Base-by-base conservation (phyloP, 2,113 vertebrate genomes). In the Rhipidura dahli region DNA sequence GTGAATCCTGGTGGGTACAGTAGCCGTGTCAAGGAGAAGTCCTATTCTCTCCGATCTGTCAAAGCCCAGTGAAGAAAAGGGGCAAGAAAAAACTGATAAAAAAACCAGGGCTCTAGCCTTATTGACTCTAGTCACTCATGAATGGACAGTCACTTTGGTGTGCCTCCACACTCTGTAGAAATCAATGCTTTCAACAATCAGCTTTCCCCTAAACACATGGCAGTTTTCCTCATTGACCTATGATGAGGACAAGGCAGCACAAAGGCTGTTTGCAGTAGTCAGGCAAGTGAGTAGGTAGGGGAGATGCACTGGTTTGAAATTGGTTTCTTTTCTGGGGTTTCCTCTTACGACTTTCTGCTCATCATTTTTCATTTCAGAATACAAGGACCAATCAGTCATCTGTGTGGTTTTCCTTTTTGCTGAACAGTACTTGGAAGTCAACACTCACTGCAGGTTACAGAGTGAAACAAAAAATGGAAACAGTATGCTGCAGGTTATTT, bases 401-500 rank as follows among this genome's bases (percentile, higher is more conserved):
- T 73, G 13, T 87, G 27, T 71, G 50, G 40, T 69, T 45, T 77
- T 59, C 31, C 47, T 88, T 94, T 90, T 96, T 89, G 26, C 64
- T 93, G 89, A 65, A 27, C 57, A 71, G 33, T 96, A 94, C 93
- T 90, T 95, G 44, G 75, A 97, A 97, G 72, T 96, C 96, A 96
- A 94, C 76, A 86, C 42, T 97, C 86, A 94, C 77, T 51, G 79
- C 44, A 92, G 94, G 85, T 89, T 78, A 90, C 72, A 85, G 72
- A 96, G 81, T 85, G 78, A 98, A 97, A 97, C 75, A 95, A 97
- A 97, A 96, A 94, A 60, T 68, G 90, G 83, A 97, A 98, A 94
- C n/a, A 26, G 66, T 96, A 92, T 93, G 90, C 88, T 97, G 90
- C 87, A 90, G 85, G 94, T 97, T 98, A 97, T 98, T 98, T 97